Evolutionary conservation across 2,888 invertebrate genomes (phyloP).

Genomic region (Stenolophus ochropezus): DNA sequence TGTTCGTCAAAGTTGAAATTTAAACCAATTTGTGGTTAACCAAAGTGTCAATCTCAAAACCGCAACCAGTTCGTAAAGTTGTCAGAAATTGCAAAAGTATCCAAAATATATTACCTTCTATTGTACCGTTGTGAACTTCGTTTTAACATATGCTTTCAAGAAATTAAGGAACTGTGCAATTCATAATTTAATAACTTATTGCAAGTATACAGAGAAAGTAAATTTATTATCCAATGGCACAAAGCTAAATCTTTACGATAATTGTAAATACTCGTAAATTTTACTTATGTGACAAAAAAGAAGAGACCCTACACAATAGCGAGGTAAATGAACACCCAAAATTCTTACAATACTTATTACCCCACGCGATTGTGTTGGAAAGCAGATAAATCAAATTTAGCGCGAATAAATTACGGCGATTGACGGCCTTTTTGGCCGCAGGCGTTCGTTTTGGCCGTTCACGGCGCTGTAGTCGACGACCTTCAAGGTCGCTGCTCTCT

Average conservation of each 20-base stretch:
- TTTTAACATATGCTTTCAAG: not conserved
- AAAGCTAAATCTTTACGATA: conserved; percentile 29
- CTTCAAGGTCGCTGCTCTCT: conserved; percentile 53
- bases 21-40: no score
- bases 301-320: conserved; percentile 35
- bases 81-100: no score
- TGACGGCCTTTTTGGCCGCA: conserved; percentile 15
- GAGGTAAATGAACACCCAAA: conserved; percentile 41
- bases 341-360: conserved; percentile 41
- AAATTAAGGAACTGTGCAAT: not conserved
- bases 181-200: not conserved
- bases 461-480: conserved; percentile 15
- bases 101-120: no score
- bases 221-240: conserved; percentile 38
- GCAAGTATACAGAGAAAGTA: conserved; percentile 49
- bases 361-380: conserved; percentile 35
- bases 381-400: conserved; percentile 56
- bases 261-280: conserved; percentile 56
- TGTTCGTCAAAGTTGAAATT: no score
- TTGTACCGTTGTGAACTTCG: no score
- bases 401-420: conserved; percentile 47
- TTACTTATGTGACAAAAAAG: conserved; percentile 46
- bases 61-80: no score
- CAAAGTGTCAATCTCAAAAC: no score
- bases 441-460: not conserved